phyloP scores from a whole-genome alignment of 2,113 vertebrate species.

The Saguinus midas region DNA sequence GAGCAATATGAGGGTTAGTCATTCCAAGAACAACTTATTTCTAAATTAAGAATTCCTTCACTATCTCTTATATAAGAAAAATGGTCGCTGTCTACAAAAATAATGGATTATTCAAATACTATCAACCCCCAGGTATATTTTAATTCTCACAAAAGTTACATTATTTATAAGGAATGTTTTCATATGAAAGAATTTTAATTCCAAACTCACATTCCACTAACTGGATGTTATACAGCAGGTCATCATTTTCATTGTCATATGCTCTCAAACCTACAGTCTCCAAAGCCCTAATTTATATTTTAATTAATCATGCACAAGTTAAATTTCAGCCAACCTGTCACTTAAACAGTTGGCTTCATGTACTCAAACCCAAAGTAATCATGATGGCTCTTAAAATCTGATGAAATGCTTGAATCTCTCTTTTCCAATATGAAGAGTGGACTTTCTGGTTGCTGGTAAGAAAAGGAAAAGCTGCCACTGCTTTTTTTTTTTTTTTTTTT shows the following conservation, averaged over 20 bases:
- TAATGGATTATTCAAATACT: constrained; percentile 19
- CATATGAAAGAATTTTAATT: constrained; percentile 27
- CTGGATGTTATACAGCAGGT: neutral
- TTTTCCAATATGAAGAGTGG: neutral
- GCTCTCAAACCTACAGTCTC: constrained; percentile 21
- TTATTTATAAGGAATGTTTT: constrained; percentile 3
- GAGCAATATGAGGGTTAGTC: neutral
- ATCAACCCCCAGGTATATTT: neutral
- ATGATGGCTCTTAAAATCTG: constrained; percentile 8
- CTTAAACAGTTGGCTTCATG: constrained; percentile 29
- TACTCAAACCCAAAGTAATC: constrained; percentile 48
- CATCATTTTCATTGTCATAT: constrained; percentile 15
- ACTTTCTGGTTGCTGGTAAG: neutral
- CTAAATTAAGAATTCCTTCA: constrained; percentile 3
- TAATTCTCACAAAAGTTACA: constrained; percentile 27
- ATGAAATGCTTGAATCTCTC: constrained; percentile 33
- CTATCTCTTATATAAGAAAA: constrained; percentile 35
- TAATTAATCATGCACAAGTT: constrained; percentile 34
- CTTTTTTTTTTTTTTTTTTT: too few species aligned
- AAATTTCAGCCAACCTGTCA: constrained; percentile 41
- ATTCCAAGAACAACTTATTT: constrained; percentile 37
- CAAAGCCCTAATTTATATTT: constrained; percentile 32
- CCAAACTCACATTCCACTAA: constrained; percentile 43
- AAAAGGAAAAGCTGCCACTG: neutral
- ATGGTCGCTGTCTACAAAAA: neutral